These are phyloP conservation scores for Drosophila virilis DNA, from an alignment of 1,140 invertebrate genomes.

Conservation along the genomic window DNA sequence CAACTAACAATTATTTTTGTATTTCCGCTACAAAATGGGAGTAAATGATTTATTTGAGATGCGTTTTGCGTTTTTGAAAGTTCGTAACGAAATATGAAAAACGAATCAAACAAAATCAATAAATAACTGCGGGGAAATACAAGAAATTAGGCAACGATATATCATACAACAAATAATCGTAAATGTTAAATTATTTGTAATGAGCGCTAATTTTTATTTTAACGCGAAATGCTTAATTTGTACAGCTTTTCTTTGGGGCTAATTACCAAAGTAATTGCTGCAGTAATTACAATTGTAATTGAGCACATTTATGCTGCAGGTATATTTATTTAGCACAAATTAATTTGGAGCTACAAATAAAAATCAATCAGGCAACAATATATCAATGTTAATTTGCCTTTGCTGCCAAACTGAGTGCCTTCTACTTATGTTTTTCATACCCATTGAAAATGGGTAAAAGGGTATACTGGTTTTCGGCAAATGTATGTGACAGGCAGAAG, in stretches of 20 bases:
- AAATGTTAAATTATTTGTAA: background rate
- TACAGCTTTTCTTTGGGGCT: background rate
- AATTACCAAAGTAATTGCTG: slow-evolving; percentile 6
- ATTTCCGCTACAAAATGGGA: background rate
- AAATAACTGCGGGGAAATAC: background rate
- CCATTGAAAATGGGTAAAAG: background rate
- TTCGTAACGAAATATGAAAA: background rate
- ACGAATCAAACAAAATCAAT: background rate
- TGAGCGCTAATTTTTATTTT: background rate
- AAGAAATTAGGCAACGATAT: background rate
- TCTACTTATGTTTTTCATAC: background rate
- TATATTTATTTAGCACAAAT: background rate
- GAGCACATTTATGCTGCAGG: background rate
- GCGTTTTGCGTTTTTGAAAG: background rate
- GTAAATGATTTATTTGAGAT: background rate
- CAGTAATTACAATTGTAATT: slow-evolving; percentile 11
- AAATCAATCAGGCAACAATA: slow-evolving; percentile 45
- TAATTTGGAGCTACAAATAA: background rate
- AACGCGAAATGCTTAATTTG: background rate
- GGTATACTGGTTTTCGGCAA: no score
- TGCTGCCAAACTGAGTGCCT: slow-evolving; percentile 15
- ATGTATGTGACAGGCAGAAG: no score
- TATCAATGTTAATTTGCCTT: slow-evolving; percentile 30
- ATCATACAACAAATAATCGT: background rate
- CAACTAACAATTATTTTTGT: slow-evolving; percentile 3